These are phyloP conservation scores for Dryobates pubescens DNA, from an alignment of 2,797 vertebrate species.

Conservation along the genomic window DNA sequence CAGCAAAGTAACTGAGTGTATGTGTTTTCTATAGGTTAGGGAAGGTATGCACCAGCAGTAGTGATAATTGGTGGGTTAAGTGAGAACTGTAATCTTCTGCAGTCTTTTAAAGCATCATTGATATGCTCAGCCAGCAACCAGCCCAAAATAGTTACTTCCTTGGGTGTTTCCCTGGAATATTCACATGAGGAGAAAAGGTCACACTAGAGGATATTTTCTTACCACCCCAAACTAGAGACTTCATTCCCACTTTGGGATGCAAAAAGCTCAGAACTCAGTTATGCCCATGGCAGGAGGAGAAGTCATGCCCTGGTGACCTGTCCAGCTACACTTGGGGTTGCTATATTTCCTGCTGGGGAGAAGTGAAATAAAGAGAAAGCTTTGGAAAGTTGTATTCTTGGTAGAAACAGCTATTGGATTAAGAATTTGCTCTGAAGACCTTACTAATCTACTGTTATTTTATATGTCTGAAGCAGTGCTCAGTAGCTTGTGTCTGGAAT, in stretches of 20 bases:
- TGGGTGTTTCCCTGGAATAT: background rate
- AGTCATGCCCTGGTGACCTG: accelerated
- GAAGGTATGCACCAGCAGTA: background rate
- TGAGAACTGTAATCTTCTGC: background rate
- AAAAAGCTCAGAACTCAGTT: background rate
- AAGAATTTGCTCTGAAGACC: background rate
- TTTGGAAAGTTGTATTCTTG: background rate
- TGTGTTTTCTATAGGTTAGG: background rate
- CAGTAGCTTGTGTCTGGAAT: background rate
- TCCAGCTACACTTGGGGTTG: background rate
- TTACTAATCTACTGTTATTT: background rate
- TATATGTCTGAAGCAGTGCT: background rate
- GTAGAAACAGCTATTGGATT: background rate
- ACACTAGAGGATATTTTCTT: background rate
- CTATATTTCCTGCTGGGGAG: background rate
- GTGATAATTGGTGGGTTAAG: background rate
- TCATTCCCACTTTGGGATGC: background rate
- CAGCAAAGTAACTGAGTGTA: background rate
- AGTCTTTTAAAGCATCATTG: background rate
- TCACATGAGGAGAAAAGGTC: background rate
- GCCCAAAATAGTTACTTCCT: background rate
- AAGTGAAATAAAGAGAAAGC: background rate
- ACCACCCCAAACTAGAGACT: background rate
- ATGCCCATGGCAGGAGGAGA: background rate
- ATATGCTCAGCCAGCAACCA: background rate